Conservation (phyloP, 2,113 vertebrate genomes). For the Myrmecobius fasciatus region DNA sequence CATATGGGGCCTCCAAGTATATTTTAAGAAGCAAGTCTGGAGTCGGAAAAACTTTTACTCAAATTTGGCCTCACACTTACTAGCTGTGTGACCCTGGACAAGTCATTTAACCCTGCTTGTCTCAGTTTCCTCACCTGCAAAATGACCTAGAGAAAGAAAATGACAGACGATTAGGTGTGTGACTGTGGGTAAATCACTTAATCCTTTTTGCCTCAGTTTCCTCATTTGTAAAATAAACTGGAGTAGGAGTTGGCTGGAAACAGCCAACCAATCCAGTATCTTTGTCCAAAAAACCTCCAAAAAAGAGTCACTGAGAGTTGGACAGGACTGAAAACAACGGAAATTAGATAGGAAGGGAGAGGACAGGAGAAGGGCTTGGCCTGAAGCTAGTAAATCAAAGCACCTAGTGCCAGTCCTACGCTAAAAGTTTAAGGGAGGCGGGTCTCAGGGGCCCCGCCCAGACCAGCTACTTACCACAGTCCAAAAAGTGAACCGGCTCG, state of each 20-base stretch:
- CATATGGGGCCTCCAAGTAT: too few species aligned
- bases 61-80: too few species aligned
- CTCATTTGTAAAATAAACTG: too few species aligned
- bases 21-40: too few species aligned
- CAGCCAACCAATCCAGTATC: background rate
- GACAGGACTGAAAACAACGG: background rate
- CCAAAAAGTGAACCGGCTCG: conserved; percentile 60
- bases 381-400: background rate
- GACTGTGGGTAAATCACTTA: too few species aligned
- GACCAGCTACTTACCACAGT: conserved; percentile 72
- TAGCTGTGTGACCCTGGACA: background rate
- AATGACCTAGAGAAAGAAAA: background rate
- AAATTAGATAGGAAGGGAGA: background rate
- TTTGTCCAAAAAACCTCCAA: too few species aligned
- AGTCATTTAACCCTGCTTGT: background rate
- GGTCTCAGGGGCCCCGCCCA: background rate
- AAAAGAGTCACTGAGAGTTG: background rate
- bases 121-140: background rate
- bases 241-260: too few species aligned
- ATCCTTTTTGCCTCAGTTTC: too few species aligned
- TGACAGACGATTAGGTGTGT: too few species aligned
- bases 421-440: background rate
- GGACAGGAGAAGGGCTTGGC: background rate
- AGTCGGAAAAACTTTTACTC: too few species aligned
- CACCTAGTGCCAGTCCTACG: rapidly evolving